Conservation (phyloP, 2,113 vertebrate species). For the Alectura lathami region DNA sequence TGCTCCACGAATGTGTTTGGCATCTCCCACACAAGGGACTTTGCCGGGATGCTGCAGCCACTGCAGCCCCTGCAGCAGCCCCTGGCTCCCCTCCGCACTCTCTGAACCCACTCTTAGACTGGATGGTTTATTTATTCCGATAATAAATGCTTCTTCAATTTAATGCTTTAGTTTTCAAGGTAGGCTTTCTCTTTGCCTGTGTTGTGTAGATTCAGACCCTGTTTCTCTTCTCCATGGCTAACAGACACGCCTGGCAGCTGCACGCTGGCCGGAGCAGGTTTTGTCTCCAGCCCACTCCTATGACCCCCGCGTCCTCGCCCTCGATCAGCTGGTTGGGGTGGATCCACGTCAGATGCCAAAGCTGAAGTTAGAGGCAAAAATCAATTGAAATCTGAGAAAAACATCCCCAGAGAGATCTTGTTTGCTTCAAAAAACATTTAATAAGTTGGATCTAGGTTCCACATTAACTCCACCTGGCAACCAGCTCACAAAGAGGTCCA, state of each 20-base stretch:
- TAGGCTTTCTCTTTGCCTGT: not conserved
- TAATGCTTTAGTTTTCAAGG: not conserved
- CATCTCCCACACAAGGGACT: not conserved
- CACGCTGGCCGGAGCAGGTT: not conserved
- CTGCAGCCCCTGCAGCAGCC: not conserved
- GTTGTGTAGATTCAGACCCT: not conserved
- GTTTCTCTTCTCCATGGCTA: not conserved
- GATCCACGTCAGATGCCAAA: not conserved
- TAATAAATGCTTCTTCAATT: not conserved
- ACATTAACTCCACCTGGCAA: not conserved
- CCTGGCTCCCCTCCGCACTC: not conserved
- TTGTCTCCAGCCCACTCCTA: rapidly evolving
- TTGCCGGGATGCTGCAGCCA: not conserved
- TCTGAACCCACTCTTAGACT: not conserved
- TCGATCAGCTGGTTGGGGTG: not conserved
- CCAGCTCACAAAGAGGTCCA: not conserved
- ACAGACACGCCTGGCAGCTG: not conserved
- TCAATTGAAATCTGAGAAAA: not conserved
- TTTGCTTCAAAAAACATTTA: not conserved
- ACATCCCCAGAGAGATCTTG: not conserved
- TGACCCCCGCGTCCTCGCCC: not conserved
- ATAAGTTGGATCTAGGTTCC: not conserved
- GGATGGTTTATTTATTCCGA: not conserved
- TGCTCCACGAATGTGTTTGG: constrained; percentile 28
- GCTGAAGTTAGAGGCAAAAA: not conserved